Evolutionary conservation across 2,888 invertebrate species (phyloP).

Genomic region (Sphecodes monilicornis): DNA sequence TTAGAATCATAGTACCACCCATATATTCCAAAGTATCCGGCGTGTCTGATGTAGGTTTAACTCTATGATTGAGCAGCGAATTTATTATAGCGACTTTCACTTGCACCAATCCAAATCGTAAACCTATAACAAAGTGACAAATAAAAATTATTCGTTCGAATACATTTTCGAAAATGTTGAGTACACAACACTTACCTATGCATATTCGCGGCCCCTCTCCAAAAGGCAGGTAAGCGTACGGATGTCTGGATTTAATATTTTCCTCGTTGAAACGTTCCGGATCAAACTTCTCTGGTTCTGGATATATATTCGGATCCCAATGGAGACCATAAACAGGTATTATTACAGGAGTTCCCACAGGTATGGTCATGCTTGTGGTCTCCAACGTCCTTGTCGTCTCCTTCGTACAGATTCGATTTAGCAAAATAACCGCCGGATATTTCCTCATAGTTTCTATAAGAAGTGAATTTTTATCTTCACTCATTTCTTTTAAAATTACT

Average conservation of each 20-base stretch:
- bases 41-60: slow-evolving; percentile 64
- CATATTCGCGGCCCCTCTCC: no score
- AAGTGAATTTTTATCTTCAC: no score
- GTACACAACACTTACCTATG: slow-evolving; percentile 71
- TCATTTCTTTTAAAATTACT: no score
- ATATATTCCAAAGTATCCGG: slow-evolving; percentile 58
- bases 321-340: no score
- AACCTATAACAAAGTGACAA: slow-evolving; percentile 60
- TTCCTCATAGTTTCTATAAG: slow-evolving; percentile 81
- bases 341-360: slow-evolving; percentile 77
- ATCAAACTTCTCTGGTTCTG: no score
- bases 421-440: slow-evolving; percentile 80
- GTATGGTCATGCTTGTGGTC: slow-evolving; percentile 68
- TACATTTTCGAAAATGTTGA: neutral
- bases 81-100: slow-evolving; percentile 73
- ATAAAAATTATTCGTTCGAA: neutral
- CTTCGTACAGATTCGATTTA: slow-evolving; percentile 82
- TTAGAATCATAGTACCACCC: slow-evolving; percentile 54
- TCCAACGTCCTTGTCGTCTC: slow-evolving; percentile 72
- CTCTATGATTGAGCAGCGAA: slow-evolving; percentile 62
- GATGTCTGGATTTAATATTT: no score
- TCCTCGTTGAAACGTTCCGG: no score
- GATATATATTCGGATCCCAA: no score
- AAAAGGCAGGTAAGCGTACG: no score
- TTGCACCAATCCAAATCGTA: slow-evolving; percentile 75